Base-by-base conservation (phyloP, 2,888 invertebrate genomes). In the Aleiodes leptofemur region DNA sequence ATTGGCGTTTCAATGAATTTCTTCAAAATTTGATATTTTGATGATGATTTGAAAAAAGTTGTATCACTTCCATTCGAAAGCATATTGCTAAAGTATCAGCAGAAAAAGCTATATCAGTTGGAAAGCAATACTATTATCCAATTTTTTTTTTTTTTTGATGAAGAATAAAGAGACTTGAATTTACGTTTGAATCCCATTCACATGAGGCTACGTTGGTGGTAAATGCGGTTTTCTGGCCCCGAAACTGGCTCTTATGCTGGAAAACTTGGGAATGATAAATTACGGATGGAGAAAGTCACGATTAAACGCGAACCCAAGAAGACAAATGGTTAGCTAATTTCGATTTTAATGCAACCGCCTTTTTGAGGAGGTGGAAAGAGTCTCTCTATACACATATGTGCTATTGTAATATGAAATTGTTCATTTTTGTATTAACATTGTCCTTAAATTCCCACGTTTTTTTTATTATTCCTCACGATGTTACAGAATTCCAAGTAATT, bases 311-410 rank as follows among this genome's bases (percentile, higher is more conserved):
- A 81, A 82, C 79, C 64, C 72, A 77, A 77, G 79, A 78, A 80
- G 83, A 82, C 83, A 82, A 84, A 84, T 84, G 85, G 80, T 76
- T 80, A 80, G 83, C 83, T 85, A 83, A 85, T 84, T 84, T 84
- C 83, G 81, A 83, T 84, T 82, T 82, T 84, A 81, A 82, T 82
- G 81, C 78, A 77, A 77, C 59, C 59, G 34, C 38, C 23, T 64
- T 64, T 48, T 34, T 6, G 34, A 34, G 4, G 34, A 48, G 34
- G 59, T 31, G 38, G 64, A 31, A 31, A 34, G 16, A 64, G 64
- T 34, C 23, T 23, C 23, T 23, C 23, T 23, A 23, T 23, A 23
- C 2, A 23, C 23, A 1, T 64, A 64, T 9, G 7, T 14, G 53
- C 16, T 53, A 53, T 53, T 53, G 34, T 34, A 34, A 34, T 34